Conservation (phyloP, 2,113 vertebrate genomes). For the Oceanites oceanicus region DNA sequence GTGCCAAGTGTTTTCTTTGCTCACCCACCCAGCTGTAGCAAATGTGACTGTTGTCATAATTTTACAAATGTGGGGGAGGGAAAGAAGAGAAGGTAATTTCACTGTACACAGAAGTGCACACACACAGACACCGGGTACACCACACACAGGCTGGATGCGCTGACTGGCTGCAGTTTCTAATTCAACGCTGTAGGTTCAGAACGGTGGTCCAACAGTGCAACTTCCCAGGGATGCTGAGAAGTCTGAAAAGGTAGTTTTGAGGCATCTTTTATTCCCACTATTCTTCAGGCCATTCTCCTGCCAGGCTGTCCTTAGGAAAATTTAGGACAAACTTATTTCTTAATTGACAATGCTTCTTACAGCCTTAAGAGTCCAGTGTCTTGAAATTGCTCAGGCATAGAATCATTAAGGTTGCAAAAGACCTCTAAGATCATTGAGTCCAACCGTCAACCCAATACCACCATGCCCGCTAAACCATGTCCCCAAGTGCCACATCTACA, state of each 20-base stretch:
- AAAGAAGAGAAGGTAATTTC: not conserved
- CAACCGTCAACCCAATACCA: too few relatives aligned
- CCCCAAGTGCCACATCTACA: too few relatives aligned
- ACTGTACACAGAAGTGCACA: not conserved
- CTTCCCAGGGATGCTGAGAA: not conserved
- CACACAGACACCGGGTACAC: accelerated
- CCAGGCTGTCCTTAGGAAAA: not conserved
- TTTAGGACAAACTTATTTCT: not conserved
- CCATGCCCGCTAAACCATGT: too few relatives aligned
- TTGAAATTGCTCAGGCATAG: not conserved
- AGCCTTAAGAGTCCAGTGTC: not conserved
- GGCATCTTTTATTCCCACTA: not conserved
- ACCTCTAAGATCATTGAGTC: too few relatives aligned
- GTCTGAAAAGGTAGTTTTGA: not conserved
- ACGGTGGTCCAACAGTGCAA: accelerated
- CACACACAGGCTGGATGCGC: not conserved
- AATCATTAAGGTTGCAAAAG: too few relatives aligned
- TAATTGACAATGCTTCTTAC: not conserved
- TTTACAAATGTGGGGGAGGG: accelerated
- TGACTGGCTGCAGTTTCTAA: not conserved
- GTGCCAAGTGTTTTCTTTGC: not conserved
- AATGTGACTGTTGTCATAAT: not conserved
- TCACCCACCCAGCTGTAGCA: not conserved
- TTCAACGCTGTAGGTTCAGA: accelerated
- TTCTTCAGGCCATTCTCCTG: not conserved